These are phyloP conservation scores for Gavia stellata DNA, from an alignment of 2,113 vertebrate species.

Conservation along the genomic window DNA sequence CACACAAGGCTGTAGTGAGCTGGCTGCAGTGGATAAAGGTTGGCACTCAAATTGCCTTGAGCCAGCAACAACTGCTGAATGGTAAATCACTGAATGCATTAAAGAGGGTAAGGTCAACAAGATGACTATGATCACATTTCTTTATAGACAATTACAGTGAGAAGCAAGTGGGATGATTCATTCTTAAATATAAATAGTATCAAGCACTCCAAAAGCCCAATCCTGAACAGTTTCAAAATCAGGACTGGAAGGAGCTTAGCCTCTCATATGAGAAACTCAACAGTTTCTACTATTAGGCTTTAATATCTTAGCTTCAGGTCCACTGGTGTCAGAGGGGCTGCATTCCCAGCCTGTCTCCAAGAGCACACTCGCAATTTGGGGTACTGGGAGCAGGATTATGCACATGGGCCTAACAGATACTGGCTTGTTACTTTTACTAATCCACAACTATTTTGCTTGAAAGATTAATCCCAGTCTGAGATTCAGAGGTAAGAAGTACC, in stretches of 20 bases:
- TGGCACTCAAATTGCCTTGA: not conserved
- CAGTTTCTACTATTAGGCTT: not conserved
- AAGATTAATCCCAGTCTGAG: not conserved
- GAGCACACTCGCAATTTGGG: not conserved
- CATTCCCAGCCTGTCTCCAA: not conserved
- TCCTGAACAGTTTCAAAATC: not conserved
- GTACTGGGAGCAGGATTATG: not conserved
- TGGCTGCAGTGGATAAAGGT: not conserved
- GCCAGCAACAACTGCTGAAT: not conserved
- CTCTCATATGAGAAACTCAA: not conserved
- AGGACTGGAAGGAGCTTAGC: not conserved
- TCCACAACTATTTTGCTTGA: not conserved
- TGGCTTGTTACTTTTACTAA: not conserved
- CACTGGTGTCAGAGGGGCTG: not conserved
- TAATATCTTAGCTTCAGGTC: not conserved
- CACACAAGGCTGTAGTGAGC: not conserved
- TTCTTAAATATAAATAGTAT: not conserved
- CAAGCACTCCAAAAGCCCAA: not conserved
- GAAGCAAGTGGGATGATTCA: constrained; percentile 4
- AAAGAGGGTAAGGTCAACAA: not conserved
- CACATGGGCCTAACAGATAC: not conserved
- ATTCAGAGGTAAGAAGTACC: not conserved
- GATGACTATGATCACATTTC: not conserved
- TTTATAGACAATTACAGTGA: not conserved
- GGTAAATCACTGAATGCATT: not conserved